Evolutionary conservation across 2,797 vertebrate genomes (phyloP), one percentile per base, ranked within the genome.

Genomic region (Enteromius thamalakanensis): DNA sequence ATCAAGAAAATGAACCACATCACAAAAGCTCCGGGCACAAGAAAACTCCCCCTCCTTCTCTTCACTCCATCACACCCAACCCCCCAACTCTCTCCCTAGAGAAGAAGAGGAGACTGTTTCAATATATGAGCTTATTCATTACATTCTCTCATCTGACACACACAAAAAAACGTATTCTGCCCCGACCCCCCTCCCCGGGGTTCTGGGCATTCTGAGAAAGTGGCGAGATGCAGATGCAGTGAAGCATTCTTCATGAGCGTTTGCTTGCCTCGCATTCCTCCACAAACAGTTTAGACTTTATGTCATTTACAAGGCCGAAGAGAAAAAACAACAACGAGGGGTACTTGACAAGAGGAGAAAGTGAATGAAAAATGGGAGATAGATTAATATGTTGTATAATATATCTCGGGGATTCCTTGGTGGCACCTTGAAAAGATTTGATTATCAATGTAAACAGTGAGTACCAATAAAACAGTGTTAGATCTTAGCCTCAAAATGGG

Each of bases 281-380:
- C 89, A 87, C 87, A 90, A 90, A 95, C 92, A 94, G 93, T 92
- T 91, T 91, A 92, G 87, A 93, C 93, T 93, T 93, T 93, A 93
- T 94, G 91, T 92, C 92, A 93, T 90, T 91, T 91, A 90, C 91
- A 91, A 89, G 90, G 89, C 91, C 88, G 32, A 82, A 87, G 88
- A 91, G 40, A 69, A 12, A 3, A 47, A 78, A 55, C 64, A 42
- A 23, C 40, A 45, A 45, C 42, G 42, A 34, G 68, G 21, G 12
- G 34, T n/a, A 32, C 65, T 53, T 32, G 81, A 74, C 58, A 76
- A 85, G 81, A 83, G 78, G 80, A 75, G n/a, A 82, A 37, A 65
- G 26, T 29, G 23, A 65, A 45, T 45, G 3, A 26, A 6, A 47
- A 47, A 0, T 51, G 17, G 23, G 26, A 49, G 4, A 34, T 34